Evolutionary conservation across 2,113 vertebrate genomes (phyloP), one percentile per base, ranked within the genome.

Genomic region (Syngnathoides biaculeatus): DNA sequence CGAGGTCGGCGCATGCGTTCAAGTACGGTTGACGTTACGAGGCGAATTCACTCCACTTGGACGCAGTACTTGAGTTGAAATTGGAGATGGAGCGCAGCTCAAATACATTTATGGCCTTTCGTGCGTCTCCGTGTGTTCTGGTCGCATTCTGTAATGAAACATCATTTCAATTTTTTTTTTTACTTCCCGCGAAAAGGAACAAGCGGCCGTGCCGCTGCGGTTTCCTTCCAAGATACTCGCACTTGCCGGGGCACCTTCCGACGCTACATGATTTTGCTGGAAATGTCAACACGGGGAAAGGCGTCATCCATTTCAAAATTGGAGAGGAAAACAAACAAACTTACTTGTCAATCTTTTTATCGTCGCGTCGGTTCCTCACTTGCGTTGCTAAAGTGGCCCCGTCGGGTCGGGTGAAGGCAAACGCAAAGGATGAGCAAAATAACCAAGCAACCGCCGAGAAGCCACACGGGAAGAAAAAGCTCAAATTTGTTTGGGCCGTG

Each of bases 101-200:
- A 83, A 85, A 85, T 62, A 80, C 82, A 69, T 79, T 89, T 83
- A 77, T 73, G 70, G 65, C 42, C 73, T 81, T 83, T 73, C 69
- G 74, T 76, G 76, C 85, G 68, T 72, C 71, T 76, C 77, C 85
- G 64, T 64, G 19, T 5, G 9, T 45, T 65, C 69, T 74, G 5
- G 48, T 4, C 63, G 19, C 53, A 59, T 73, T 79, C 63, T 22
- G 65, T 82, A 77, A 24, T 78, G 80, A 77, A 86, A 80, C 72
- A 74, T 67, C 73, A n/a, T n/a, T n/a, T n/a, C n/a, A n/a, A n/a
- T n/a, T 19, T 4, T 19, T 48, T 19, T 48, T 48, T 48, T 35
- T 35, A 5, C 4, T 35, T 35, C 30, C 15, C 6, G 45, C 4
- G 45, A 48, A 48, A 17, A 48, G 4, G 19, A 6, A 48, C 45